Conservation (phyloP, 2,888 invertebrate species). For the Eristalis tenax region DNA sequence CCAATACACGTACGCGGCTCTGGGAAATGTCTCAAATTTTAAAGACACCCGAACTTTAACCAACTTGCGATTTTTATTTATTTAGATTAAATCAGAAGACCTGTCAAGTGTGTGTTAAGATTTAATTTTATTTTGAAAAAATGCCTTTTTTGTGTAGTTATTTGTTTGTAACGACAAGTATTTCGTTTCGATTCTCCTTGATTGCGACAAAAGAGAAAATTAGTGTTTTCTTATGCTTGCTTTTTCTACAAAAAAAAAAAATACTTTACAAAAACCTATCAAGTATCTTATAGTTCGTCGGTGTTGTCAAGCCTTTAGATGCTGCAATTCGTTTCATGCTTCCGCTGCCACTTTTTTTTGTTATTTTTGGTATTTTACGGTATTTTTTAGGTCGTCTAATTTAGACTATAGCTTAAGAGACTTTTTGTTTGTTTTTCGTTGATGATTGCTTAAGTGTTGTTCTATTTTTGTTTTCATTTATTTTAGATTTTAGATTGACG, state of each 20-base stretch:
- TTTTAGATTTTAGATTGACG: conserved; percentile 24
- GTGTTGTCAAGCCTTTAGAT: conserved; percentile 8
- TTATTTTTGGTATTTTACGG: conserved; percentile 9
- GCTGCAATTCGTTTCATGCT: conserved; percentile 15
- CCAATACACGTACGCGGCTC: too few relatives aligned
- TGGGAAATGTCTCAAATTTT: too few relatives aligned
- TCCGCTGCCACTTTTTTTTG: conserved; percentile 10
- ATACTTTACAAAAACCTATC: conserved; percentile 26
- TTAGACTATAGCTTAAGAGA: conserved; percentile 64
- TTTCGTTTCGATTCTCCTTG: background rate
- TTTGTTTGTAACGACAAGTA: conserved; percentile 32
- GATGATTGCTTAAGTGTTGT: conserved; percentile 33
- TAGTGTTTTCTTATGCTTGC: background rate
- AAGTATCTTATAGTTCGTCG: background rate
- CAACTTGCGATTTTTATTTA: background rate
- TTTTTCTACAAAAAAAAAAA: conserved; percentile 8
- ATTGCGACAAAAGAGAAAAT: background rate
- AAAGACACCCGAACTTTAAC: too few relatives aligned
- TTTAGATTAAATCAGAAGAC: conserved; percentile 51
- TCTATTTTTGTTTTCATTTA: background rate
- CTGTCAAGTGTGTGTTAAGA: conserved; percentile 46
- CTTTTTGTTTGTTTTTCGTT: conserved; percentile 21
- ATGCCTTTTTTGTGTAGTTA: conserved; percentile 62
- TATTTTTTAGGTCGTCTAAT: conserved; percentile 54
- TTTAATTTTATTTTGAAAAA: conserved; percentile 55